Evolutionary conservation across 2,113 vertebrate genomes (phyloP).

Genomic region (Tetrax tetrax): DNA sequence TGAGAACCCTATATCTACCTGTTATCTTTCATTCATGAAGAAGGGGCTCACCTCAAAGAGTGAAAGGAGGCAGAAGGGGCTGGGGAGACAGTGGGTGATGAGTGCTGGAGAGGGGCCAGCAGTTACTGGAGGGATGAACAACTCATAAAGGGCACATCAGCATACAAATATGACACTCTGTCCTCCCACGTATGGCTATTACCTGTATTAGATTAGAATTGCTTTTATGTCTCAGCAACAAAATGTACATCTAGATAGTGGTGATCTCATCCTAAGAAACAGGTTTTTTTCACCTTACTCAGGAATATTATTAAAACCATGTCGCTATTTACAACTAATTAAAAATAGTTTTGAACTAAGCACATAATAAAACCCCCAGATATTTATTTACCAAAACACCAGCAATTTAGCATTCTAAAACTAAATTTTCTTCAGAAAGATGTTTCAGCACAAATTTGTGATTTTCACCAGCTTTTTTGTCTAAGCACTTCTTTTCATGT

Average conservation of each 20-base stretch:
- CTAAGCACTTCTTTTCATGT: not conserved
- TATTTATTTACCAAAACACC: not conserved
- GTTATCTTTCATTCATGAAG: not conserved
- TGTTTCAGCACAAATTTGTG: not conserved
- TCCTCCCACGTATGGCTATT: fast-evolving
- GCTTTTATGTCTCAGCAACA: not conserved
- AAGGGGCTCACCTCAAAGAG: not conserved
- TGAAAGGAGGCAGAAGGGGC: not conserved
- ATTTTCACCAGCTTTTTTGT: not conserved
- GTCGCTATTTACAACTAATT: not conserved
- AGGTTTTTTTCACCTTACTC: not conserved
- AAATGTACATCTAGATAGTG: not conserved
- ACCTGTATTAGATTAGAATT: not conserved
- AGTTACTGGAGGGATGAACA: not conserved
- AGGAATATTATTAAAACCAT: not conserved
- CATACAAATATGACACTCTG: not conserved
- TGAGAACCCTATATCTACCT: not conserved
- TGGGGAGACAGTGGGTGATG: not conserved
- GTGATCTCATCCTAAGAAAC: not conserved
- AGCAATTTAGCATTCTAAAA: not conserved
- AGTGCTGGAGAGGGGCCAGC: not conserved
- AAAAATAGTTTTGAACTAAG: not conserved
- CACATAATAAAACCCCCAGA: not conserved
- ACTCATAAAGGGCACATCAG: not conserved
- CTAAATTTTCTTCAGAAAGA: not conserved